Evolutionary conservation across 2,113 vertebrate species (phyloP), one percentile per base, ranked within the genome.

Genomic region (Centrocercus urophasianus): DNA sequence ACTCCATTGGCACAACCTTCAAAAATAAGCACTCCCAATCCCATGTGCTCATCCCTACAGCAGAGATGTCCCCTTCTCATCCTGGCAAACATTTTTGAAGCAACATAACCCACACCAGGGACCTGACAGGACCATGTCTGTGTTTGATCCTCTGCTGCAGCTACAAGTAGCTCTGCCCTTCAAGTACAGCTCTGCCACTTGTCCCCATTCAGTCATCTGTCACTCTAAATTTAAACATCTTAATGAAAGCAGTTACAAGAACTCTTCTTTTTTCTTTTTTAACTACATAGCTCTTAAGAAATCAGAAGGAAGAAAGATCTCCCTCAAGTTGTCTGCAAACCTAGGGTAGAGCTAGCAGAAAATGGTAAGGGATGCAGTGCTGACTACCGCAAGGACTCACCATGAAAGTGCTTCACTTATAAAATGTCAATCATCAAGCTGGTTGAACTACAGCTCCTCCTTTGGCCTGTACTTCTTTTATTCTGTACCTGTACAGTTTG

Each of bases 21-120:
- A 79, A 47, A 81, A 69, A 47, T 1, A 86, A 73, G 42, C 15
- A 66, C 52, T 70, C 8, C 40, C 36, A 83, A 67, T 59, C 30
- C 32, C 65, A 54, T 3, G 2, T 5, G 20, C 13, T 52, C 52
- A 54, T 14, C 61, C 30, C 64, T 76, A 63, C 28, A 60, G 52
- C 28, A 78, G 24, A 89, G 28, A 6, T 54, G n/a, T 12, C 61
- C 10, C 7, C 24, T 32, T 34, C 42, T 28, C 57, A 75, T 11
- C 30, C 59, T 4, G 90, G 64, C 28, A 86, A n/a, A 66, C 7
- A 22, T 27, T 3, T 77, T 30, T 18, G 63, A 93, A 90, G 54
- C 17, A 54, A 70, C 4, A 0, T 5, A 69, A 38, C 48, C 18
- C 12, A 28, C 27, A 15, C 2, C 16, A 43, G 38, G 50, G 34